Percentiles rank a stretch among this genome's conserved stretches.
phyloP scores from a whole-genome alignment of 64 coral and sea anemone genomes.

The Dendronephthya gigantea region DNA sequence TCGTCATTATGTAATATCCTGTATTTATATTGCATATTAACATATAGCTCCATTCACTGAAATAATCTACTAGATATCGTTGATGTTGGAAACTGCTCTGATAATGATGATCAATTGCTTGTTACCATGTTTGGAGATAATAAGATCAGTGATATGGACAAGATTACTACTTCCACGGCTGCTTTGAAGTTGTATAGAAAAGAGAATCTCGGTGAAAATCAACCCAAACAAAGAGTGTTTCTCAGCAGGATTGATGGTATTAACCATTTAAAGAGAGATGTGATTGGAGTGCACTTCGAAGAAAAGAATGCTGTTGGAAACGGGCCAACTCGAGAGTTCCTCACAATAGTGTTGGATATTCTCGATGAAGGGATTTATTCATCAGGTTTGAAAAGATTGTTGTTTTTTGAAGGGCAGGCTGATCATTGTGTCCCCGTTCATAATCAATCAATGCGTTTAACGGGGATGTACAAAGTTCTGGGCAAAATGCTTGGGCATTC shows the following conservation, averaged over 20 bases:
- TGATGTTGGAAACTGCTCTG: background rate
- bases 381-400: constrained; percentile 12
- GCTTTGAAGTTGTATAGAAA: constrained; percentile 28
- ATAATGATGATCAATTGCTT: constrained; percentile 18
- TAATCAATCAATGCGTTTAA: constrained; percentile 17
- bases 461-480: constrained; percentile 26
- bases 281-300: constrained; percentile 30
- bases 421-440: constrained; percentile 38
- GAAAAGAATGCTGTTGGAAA: constrained; percentile 35
- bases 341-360: constrained; percentile 18
- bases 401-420: constrained; percentile 39
- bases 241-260: constrained; percentile 25
- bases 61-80: background rate
- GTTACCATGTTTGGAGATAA: background rate
- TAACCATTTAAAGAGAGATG: constrained; percentile 12
- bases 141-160: no score
- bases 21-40: no score
- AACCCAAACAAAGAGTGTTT: constrained; percentile 12
- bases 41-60: no score
- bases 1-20: no score
- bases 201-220: background rate
- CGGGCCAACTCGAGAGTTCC: constrained; percentile 31
- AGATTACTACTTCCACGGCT: background rate
- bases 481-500: constrained; percentile 49
- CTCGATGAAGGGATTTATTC: constrained; percentile 41